Base-by-base conservation (phyloP, 2,888 invertebrate genomes). In the Sinelater perroti region DNA sequence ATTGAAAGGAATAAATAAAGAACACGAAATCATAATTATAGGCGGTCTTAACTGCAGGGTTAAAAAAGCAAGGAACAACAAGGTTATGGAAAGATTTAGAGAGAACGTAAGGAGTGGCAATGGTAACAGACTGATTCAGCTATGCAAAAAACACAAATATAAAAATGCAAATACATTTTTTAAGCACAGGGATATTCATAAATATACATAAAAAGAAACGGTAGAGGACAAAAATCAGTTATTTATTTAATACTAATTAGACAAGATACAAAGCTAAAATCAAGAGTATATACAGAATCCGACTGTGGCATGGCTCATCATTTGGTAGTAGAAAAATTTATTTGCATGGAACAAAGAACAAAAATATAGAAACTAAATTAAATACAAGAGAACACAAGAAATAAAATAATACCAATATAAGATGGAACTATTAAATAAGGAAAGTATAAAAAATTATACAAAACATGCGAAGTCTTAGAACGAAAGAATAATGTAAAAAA, bases 211-310 rank as follows among this genome's bases (percentile, higher is more conserved):
- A 14, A 14, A 31, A 31, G 38, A 16, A 38, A 2, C 38, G 7
- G 1, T 2, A 38, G n/a, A 38, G 16, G 20, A 38, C 17, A 11
- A 38, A 38, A 16, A 38, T 38, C 20, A 38, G 18, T 2, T 20
- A 38, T 38, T 38, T 16, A 38, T 38, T 14, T 38, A 38, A 38
- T 38, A 38, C 8, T 38, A 20, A 6, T 38, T n/a, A 38, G 17
- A 38, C 17, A 38, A 16, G 20, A 38, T 4, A n/a, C 2, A 5
- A 38, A 16, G 3, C 2, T 18, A 38, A 38, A 18, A 38, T 8
- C 38, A 8, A 16, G 38, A 38, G 31, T 3, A 11, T 11, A 11
- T 14, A 31, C 13, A 31, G 13, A 31, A 31, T 14, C 31, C 2
- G 10, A 31, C 3, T 31, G 10, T 31, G 31, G 31, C 31, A 24